Evolutionary conservation across 2,113 vertebrate species (phyloP), one percentile per base, ranked within the genome.

Genomic region (Tragelaphus imberbis): DNA sequence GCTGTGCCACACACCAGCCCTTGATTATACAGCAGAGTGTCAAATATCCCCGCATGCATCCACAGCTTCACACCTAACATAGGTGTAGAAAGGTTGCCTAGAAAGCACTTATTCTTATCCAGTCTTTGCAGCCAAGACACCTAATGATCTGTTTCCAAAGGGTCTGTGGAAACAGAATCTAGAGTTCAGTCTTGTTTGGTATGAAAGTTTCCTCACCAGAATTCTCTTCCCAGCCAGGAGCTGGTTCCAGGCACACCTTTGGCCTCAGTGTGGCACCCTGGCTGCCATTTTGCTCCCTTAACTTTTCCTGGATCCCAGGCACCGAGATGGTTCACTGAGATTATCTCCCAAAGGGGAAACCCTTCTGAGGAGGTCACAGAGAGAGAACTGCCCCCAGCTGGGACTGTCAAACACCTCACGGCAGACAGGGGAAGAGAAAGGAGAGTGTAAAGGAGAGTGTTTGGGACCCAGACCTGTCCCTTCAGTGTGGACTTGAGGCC

Each of bases 401-500:
- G 12, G 79, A 49, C 90, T 96, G 87, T 89, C 98, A 93, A 44
- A 92, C n/a, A 27, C 87, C 47, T 89, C 80, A 71, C 27, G 30
- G 4, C n/a, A 84, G 65, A 81, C 15, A 47, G 84, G 40, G 49
- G 61, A 79, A 28, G 61, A 84, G 63, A 94, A 91, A 94, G 93
- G 84, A 88, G 51, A 77, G 84, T 53, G 65, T 21, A 94, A 91
- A 94, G 93, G 84, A 88, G 51, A 77, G 84, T 53, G 65, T 21
- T 28, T 27, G 15, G 25, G 19, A 84, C 25, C 14, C 0, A 1
- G 65, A 96, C 79, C 95, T 93, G 79, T 96, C 95, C 91, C 93
- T 91, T 97, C 95, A 91, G 75, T 87, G 13, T 44, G 71, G 49
- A 95, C 93, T 51, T 91, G 87, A 98, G 96, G 94, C 94, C 97